These are phyloP conservation scores for Syrmaticus mikado DNA, from an alignment of 2,113 vertebrate genomes.

Conservation along the genomic window DNA sequence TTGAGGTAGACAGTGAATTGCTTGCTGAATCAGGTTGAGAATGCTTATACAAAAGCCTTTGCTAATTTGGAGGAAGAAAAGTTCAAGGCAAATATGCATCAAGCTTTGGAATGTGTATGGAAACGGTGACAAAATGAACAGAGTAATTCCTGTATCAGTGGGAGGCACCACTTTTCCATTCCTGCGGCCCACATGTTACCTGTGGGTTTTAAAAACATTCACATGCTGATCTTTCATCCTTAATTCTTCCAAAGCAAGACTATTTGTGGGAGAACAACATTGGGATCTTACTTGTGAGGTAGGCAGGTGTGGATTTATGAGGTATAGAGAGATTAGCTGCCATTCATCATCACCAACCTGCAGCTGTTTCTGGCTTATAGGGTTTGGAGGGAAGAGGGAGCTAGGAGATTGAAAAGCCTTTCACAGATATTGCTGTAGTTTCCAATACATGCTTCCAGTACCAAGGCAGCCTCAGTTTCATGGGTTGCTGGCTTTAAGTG, in stretches of 20 bases:
- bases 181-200: not conserved
- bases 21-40: not conserved
- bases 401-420: not conserved
- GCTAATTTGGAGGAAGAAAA: not conserved
- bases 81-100: not conserved
- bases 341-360: rapidly evolving
- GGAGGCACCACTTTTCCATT: not conserved
- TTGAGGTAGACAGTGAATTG: slow-evolving; percentile 9
- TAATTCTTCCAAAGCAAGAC: not conserved
- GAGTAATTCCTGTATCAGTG: not conserved
- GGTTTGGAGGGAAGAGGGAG: not conserved
- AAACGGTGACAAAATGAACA: not conserved
- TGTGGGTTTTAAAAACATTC: not conserved
- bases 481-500: not conserved
- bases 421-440: not conserved
- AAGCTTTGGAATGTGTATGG: not conserved
- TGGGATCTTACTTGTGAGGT: not conserved
- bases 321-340: rapidly evolving
- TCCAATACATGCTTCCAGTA: not conserved
- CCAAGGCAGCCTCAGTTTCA: not conserved
- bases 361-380: not conserved
- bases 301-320: not conserved
- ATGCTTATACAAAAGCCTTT: not conserved
- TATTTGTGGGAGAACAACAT: not conserved
- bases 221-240: not conserved